These are phyloP conservation scores for Neuroterus valhalla DNA, from an alignment of 1,140 invertebrate species.

Conservation along the genomic window DNA sequence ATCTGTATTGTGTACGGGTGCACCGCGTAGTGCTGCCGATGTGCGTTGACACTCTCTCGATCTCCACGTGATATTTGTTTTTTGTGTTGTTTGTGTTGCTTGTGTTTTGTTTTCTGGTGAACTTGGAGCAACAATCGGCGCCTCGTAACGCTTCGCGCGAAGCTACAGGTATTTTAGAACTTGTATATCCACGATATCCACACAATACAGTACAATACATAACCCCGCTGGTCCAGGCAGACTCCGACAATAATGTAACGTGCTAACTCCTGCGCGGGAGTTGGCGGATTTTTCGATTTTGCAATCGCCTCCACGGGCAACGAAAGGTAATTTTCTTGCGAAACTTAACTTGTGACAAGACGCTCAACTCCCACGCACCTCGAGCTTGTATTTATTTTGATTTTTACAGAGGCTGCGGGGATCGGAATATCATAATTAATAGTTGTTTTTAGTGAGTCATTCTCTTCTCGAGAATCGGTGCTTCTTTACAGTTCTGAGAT, in stretches of 20 bases:
- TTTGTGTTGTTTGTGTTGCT: constrained; percentile 56
- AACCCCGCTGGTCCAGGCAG: constrained; percentile 7
- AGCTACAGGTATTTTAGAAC: constrained; percentile 53
- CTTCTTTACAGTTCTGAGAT: background rate
- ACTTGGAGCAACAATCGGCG: constrained; percentile 43
- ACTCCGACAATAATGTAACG: constrained; percentile 29
- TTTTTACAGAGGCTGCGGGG: constrained; percentile 40
- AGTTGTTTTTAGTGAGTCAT: constrained; percentile 19
- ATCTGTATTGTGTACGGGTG: constrained; percentile 68
- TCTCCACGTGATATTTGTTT: constrained; percentile 58
- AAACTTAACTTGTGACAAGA: constrained; percentile 33
- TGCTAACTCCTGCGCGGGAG: constrained; percentile 26
- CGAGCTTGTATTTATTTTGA: constrained; percentile 44
- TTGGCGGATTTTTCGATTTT: constrained; percentile 9
- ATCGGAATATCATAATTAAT: constrained; percentile 25
- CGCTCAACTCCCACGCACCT: constrained; percentile 42
- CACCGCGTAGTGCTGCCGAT: constrained; percentile 67
- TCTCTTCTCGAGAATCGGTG: background rate
- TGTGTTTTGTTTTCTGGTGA: constrained; percentile 57
- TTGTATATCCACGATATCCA: constrained; percentile 38
- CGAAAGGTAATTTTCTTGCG: constrained; percentile 3
- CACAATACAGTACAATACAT: constrained; percentile 28
- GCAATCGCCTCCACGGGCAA: constrained; percentile 18
- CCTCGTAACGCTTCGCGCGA: constrained; percentile 56
- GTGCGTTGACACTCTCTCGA: constrained; percentile 59